Base-by-base conservation (phyloP, 2,888 invertebrate species). In the Alloscopus bannaensis region DNA sequence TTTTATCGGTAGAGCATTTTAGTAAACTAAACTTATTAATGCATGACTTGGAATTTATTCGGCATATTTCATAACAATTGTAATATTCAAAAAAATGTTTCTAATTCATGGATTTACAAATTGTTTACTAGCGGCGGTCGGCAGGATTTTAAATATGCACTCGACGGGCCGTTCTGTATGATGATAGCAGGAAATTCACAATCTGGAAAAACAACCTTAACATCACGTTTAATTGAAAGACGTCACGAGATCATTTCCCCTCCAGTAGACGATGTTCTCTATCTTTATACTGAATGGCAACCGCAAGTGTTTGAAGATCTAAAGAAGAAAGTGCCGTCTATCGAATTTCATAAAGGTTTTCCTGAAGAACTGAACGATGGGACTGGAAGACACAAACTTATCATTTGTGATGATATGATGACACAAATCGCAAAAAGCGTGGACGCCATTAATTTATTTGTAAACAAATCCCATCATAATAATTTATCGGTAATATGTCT, bases 391-490 rank as follows among this genome's bases (percentile, higher is more conserved):
- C 68, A 62, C 18, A 52, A 64, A 29, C 20, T 64, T 16, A 0
- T 77, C 0, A 36, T 77, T 0, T 20, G 70, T 50, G 77, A 77
- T 64, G 77, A 77, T 42, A 16, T 79, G 20, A 72, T 79, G 55
- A n/a, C 59, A 72, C n/a, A 68, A 79, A 31, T 62, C 50, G 11
- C 62, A 62, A 42, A 62, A 50, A 20, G 3, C 3, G 1, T 26
- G 52, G 20, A 50, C 64, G 52, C 71, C 50, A 60, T 18, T 24
- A 2, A 26, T 72, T 24, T 72, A 62, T 72, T 31, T 42, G 0
- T 20, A 42, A 26, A 45, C 29, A 3, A 3, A 55, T 52, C 52
- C 0, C 71, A 72, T 40, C 71, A 72, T 18, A 62, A 72, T 1
- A 62, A 62, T 18, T 26, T 18, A 20, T 28, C 18, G 26, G 26